phyloP scores from a whole-genome alignment of 92 coral and sea anemone species.

The Phenganax subtilis region DNA sequence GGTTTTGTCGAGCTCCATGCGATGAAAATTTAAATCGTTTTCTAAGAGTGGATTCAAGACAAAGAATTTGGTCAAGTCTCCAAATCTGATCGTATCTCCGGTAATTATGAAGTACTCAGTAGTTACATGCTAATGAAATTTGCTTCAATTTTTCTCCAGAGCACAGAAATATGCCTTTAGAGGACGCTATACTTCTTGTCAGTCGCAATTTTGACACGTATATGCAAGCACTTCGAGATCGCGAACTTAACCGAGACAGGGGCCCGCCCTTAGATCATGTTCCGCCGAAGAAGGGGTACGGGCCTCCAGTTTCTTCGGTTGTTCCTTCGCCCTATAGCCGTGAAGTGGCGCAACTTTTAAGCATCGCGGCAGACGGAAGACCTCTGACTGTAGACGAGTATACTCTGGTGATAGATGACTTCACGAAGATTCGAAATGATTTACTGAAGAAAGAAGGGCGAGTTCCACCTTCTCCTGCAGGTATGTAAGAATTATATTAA shows the following conservation, averaged over 20 bases:
- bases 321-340: slow-evolving; percentile 56
- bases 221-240: slow-evolving; percentile 88
- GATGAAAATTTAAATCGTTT: too few species aligned
- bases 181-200: slow-evolving; percentile 94
- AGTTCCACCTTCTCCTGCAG: slow-evolving; percentile 5
- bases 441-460: slow-evolving; percentile 33
- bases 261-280: slow-evolving; percentile 29
- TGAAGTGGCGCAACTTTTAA: slow-evolving; percentile 52
- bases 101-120: too few species aligned
- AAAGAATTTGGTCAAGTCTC: too few species aligned
- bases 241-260: slow-evolving; percentile 27
- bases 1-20: too few species aligned
- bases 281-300: slow-evolving; percentile 41
- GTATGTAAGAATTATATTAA: background rate
- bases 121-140: slow-evolving; percentile 5
- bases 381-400: slow-evolving; percentile 72
- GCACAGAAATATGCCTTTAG: slow-evolving; percentile 99
- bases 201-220: slow-evolving; percentile 98
- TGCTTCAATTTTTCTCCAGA: slow-evolving; percentile 70
- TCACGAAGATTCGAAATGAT: slow-evolving; percentile 79
- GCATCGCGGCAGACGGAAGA: slow-evolving; percentile 83
- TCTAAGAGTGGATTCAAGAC: too few species aligned
- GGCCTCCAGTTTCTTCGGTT: slow-evolving; percentile 24
- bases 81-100: too few species aligned
- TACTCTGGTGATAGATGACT: slow-evolving; percentile 73